A percentile compares a stretch with the other conserved stretches of the same genome.
Evolutionary conservation across 2,113 vertebrate genomes (phyloP).

Genomic region (Phainopepla nitens): DNA sequence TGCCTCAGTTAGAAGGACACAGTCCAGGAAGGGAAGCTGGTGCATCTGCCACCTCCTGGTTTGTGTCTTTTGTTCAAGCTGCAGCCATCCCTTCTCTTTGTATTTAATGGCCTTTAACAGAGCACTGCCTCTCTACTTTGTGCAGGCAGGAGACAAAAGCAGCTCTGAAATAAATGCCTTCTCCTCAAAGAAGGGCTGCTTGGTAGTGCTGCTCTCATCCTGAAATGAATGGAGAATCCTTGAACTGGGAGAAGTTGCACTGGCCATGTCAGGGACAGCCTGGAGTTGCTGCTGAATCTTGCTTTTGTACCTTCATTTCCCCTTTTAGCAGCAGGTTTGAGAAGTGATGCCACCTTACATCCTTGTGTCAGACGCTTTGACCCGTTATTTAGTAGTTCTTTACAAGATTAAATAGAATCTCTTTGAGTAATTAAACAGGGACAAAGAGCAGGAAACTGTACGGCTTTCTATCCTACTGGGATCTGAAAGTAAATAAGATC

Average conservation of each 20-base stretch:
- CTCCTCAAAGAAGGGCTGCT: neutral
- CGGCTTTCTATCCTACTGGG: neutral
- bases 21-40: neutral
- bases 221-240: neutral
- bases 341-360: neutral
- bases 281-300: neutral
- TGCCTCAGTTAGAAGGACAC: neutral
- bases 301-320: neutral
- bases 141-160: neutral
- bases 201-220: neutral
- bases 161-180: neutral
- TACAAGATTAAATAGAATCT: neutral
- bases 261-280: neutral
- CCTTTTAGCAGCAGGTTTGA: neutral
- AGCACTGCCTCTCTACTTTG: neutral
- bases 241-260: neutral
- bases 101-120: neutral
- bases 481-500: neutral
- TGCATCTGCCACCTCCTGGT: neutral
- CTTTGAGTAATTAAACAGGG: neutral
- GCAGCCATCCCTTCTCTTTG: neutral
- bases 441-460: neutral
- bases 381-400: neutral
- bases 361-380: neutral
- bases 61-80: neutral